These are phyloP conservation scores for Pipistrellus kuhlii DNA, from an alignment of 2,797 vertebrate genomes.

Conservation along the genomic window DNA sequence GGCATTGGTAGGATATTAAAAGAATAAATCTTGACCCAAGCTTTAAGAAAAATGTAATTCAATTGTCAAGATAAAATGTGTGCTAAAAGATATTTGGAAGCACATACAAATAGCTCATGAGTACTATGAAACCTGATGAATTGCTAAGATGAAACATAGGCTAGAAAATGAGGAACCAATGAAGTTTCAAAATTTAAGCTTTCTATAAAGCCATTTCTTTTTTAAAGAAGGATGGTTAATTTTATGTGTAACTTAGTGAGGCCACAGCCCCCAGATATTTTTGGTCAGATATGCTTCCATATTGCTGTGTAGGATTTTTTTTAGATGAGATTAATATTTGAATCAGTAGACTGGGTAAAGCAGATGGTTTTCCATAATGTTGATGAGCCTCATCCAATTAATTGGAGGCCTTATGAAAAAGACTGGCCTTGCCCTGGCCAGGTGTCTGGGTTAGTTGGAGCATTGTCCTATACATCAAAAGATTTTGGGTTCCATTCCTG, in stretches of 20 bases:
- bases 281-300: not conserved
- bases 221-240: not conserved
- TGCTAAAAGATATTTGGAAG: constrained; percentile 1
- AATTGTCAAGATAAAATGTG: not conserved
- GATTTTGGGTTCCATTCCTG: not conserved
- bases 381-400: not conserved
- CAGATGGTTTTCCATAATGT: not conserved
- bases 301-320: not conserved
- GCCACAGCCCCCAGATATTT: not conserved
- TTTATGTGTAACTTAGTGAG: not conserved
- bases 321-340: not conserved
- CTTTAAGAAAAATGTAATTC: constrained; percentile 38
- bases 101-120: not conserved
- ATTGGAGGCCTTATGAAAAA: not conserved
- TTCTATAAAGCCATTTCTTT: not conserved
- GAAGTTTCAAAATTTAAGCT: not conserved
- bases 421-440: not conserved
- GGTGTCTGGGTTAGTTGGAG: not conserved
- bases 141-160: not conserved
- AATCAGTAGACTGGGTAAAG: not conserved
- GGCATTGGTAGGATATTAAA: not conserved
- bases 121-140: not conserved
- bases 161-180: not conserved
- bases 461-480: not conserved
- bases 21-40: not conserved